Base-by-base conservation (phyloP, 2,888 invertebrate genomes). In the Apoda limacodes region DNA sequence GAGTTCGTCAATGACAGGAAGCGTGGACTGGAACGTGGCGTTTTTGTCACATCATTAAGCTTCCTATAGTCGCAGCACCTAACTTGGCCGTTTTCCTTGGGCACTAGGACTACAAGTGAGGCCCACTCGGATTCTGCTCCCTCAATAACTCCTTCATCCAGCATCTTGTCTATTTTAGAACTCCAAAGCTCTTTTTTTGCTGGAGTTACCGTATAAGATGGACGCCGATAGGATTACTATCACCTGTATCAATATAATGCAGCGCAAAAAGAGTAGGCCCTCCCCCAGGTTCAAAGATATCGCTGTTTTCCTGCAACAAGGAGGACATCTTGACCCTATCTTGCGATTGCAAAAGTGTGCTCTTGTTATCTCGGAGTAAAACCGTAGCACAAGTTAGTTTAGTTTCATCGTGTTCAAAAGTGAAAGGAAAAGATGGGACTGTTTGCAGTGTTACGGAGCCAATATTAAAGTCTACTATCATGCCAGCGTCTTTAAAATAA, bases 71-170 rank as follows among this genome's bases (percentile, higher is more conserved):
- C 42, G 9, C 42, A 38, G 7, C 33, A 34, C 1, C 42, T 14
- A 7, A 30, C 6, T 2, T 28, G 30, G 13, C 52, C 56, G 39
- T 52, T 44, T 25, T 39, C 43, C 33, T 64, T 67, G 2, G 54
- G 52, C 3, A 64, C 52, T 25, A 63, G 34, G 1, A 65, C 45
- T 1, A 48, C 50, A 5, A 59, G 62, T 4, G 59, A 45, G 1
- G 52, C 43, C 60, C 60, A 66, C 2, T 59, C 49, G 1, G 58
- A 60, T 29, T 61, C 60, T 27, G 54, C 52, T 24, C 60, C 57
- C 34, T 65, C 60, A 2, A 64, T 58, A 1, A 13, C 14, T 38
- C 37, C 11, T 36, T 26, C 2, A 26, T 17, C 21, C 9, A 46
- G 21, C 36, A 45, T 38, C 25, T 37, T 38, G 0, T 42, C 34